Evolutionary conservation across 2,888 invertebrate genomes (phyloP).

Genomic region (Odontocolon sp.): DNA sequence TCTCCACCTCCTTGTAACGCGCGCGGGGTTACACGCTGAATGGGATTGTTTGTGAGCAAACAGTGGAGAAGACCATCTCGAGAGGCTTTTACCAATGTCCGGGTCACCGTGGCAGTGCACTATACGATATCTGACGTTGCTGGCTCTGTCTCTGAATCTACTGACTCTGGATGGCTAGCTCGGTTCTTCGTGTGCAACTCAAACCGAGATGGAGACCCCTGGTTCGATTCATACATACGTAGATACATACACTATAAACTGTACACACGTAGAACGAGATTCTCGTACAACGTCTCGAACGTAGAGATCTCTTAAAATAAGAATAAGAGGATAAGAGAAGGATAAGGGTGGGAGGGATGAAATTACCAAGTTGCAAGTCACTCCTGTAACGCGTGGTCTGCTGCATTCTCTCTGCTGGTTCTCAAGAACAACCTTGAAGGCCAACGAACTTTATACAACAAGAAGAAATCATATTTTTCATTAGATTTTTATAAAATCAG

Average conservation of each 20-base stretch:
- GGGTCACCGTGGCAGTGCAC: conserved; percentile 50
- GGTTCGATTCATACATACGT: conserved; percentile 6
- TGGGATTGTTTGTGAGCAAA: conserved; percentile 76
- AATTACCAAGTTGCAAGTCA: conserved; percentile 79
- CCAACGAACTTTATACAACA: not conserved
- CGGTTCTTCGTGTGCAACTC: not conserved
- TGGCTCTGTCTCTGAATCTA: conserved; percentile 6
- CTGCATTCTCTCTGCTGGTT: conserved; percentile 44
- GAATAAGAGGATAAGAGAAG: conserved; percentile 5
- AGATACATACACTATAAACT: not conserved
- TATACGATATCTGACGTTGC: conserved; percentile 34
- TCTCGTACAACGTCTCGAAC: conserved; percentile 8
- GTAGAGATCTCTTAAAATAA: no score
- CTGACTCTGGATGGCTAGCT: not conserved
- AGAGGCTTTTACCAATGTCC: conserved; percentile 62
- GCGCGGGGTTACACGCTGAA: conserved; percentile 65
- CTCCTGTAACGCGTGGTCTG: conserved; percentile 69
- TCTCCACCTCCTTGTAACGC: conserved; percentile 37
- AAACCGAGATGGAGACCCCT: conserved; percentile 6
- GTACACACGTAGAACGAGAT: conserved; percentile 31
- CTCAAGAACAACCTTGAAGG: not conserved
- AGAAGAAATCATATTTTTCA: not conserved
- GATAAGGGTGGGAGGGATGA: conserved; percentile 66
- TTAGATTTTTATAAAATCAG: not conserved
- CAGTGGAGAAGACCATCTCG: conserved; percentile 60